Base-by-base conservation (phyloP, 2,113 vertebrate genomes). In the Pardalotus punctatus region DNA sequence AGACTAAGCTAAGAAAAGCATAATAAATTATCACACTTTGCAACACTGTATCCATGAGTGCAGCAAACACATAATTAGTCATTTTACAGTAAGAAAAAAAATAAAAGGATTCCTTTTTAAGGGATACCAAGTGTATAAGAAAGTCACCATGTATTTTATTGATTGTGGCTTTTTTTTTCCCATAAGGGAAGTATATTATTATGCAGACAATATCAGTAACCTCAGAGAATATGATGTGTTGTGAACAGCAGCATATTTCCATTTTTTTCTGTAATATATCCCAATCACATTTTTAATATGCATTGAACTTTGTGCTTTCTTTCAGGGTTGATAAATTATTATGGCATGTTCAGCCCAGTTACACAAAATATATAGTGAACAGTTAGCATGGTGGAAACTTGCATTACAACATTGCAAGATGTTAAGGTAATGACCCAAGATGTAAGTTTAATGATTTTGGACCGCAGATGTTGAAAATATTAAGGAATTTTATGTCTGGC, bases 261-360 rank as follows among this genome's bases (percentile, higher is more conserved):
- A 67, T 65, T 80, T 80, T 54, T 80, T 72, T 19, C 33, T 42
- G 5, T 66, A 54, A 62, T 62, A 56, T 4, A 79, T 10, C 35
- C 20, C 43, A 71, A 86, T 38, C 42, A 73, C 10, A 80, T 45
- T 88, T 93, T 67, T 69, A 79, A 73, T 58, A 87, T 23, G 6
- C 36, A 85, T 18, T 86, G 78, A 94, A 87, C 45, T 89, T 81
- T 48, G 7, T 45, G 70, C 38, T 64, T 85, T 81, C 61, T 85
- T 95, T 91, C 71, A 69, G 54, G 36, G 66, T 43, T 91, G 65
- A 85, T 85, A 38, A 92, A 87, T 87, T 89, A 87, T 79, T 89
- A 87, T 51, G 54, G 40, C 15, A 89, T 21, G 53, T 76, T 85
- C 86, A 87, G 53, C 38, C 76, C 43, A 87, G 61, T 65, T 76